phyloP scores from a whole-genome alignment of 2,113 vertebrate species.

The Sphaerodactylus townsendi region DNA sequence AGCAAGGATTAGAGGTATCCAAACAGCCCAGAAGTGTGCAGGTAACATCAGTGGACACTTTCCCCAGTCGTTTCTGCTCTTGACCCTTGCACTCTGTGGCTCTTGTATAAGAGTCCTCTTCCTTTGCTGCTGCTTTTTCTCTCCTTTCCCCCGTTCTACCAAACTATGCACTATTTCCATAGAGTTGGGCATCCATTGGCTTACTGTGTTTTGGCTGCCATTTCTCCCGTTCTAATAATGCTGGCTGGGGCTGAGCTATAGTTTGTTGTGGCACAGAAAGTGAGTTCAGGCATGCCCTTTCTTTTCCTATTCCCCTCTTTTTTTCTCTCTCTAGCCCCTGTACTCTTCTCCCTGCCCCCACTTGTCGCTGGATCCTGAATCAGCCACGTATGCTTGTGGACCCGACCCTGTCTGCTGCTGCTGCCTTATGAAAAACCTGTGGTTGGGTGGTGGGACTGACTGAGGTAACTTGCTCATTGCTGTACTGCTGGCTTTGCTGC shows the following conservation, averaged over 20 bases:
- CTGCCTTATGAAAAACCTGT: background rate
- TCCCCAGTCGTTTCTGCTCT: background rate
- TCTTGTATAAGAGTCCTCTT: fast-evolving
- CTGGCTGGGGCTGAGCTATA: background rate
- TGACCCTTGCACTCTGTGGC: background rate
- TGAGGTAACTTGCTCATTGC: background rate
- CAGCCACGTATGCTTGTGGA: background rate
- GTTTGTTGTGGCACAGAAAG: fast-evolving
- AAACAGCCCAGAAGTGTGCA: background rate
- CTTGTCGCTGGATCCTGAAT: conserved; percentile 12
- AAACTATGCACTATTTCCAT: fast-evolving
- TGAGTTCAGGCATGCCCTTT: background rate
- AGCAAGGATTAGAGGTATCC: background rate
- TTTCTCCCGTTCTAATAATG: fast-evolving
- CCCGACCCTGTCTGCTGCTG: background rate
- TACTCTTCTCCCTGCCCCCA: conserved; percentile 22
- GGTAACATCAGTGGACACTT: background rate
- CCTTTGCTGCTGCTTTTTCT: fast-evolving
- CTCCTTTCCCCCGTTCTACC: background rate
- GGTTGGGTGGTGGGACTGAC: background rate
- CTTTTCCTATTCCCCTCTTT: background rate
- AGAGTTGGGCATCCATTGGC: background rate
- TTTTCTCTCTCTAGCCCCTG: conserved; percentile 15
- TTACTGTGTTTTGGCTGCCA: background rate
- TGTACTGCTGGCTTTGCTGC: background rate